Percentiles rank a stretch among this genome's conserved stretches.
Conservation (phyloP, 2,888 invertebrate species). For the Bhutanitis thaidina region DNA sequence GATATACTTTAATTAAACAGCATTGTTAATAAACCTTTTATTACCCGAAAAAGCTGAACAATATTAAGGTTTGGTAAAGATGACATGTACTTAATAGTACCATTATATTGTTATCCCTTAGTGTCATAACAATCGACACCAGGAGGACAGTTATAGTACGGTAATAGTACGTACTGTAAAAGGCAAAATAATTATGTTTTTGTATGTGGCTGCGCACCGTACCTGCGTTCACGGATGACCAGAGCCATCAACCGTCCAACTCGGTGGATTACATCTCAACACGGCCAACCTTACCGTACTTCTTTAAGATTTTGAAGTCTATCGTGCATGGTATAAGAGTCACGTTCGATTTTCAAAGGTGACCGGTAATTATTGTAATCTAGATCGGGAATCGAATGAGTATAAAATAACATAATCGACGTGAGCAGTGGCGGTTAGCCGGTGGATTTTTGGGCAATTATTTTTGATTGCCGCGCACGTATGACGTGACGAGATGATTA, state of each 20-base stretch:
- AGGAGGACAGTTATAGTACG: too few species aligned
- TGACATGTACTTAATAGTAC: too few species aligned
- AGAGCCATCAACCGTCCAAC: constrained; percentile 52
- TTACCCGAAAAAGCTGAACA: too few species aligned
- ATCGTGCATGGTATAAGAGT: constrained; percentile 20
- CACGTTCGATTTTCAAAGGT: constrained; percentile 23
- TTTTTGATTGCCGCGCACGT: constrained; percentile 50
- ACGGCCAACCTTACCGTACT: constrained; percentile 26
- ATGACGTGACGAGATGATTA: constrained; percentile 25
- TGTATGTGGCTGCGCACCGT: constrained; percentile 34
- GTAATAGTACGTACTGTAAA: neutral
- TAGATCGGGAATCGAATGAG: constrained; percentile 45
- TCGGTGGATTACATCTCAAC: constrained; percentile 48
- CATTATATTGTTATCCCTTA: too few species aligned
- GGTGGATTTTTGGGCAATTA: constrained; percentile 57
- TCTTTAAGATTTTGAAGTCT: constrained; percentile 16
- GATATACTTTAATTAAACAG: too few species aligned
- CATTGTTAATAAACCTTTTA: too few species aligned
- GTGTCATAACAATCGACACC: too few species aligned
- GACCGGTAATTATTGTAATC: constrained; percentile 23
- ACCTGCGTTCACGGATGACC: constrained; percentile 59
- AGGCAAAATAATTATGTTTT: neutral
- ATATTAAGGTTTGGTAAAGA: too few species aligned
- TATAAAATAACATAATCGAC: constrained; percentile 49
- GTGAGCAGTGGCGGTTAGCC: constrained; percentile 57